Evolutionary conservation across 1,140 invertebrate species (phyloP).

Genomic region (Anadara kagoshimensis): DNA sequence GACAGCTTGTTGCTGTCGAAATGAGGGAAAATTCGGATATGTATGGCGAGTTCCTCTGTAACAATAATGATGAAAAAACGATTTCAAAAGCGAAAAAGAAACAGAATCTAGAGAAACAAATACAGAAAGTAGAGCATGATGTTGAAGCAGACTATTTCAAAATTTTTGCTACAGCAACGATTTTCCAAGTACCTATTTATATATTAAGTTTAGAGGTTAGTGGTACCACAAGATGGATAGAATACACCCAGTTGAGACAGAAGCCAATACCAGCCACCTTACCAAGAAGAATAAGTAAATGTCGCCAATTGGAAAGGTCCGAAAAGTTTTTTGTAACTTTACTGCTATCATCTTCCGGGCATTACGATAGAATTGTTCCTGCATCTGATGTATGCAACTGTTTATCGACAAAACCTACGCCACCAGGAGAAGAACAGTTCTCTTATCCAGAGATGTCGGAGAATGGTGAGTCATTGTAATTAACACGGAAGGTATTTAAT

Average conservation of each 20-base stretch:
- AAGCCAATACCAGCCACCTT: neutral
- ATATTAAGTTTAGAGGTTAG: neutral
- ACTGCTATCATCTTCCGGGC: slow-evolving; percentile 14
- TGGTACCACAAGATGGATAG: slow-evolving; percentile 9
- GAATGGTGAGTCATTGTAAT: neutral
- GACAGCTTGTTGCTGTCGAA: neutral
- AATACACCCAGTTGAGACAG: slow-evolving; percentile 3
- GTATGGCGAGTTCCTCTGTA: slow-evolving; percentile 9
- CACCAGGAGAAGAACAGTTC: neutral
- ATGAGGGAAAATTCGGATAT: slow-evolving; percentile 10
- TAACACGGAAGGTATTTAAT: neutral
- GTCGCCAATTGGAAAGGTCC: neutral
- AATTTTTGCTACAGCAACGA: slow-evolving; percentile 13
- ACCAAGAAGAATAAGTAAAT: neutral
- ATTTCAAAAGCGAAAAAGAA: slow-evolving; percentile 1
- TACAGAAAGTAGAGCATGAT: neutral
- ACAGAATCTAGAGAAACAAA: neutral
- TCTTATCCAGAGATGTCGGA: neutral
- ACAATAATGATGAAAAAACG: neutral
- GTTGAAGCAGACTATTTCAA: slow-evolving; percentile 6
- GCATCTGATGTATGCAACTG: slow-evolving; percentile 17
- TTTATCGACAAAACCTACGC: neutral
- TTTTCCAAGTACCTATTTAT: slow-evolving; percentile 23
- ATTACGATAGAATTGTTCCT: slow-evolving; percentile 19
- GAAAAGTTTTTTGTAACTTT: slow-evolving; percentile 18